phyloP scores from a whole-genome alignment of 2,113 vertebrate species.

The Mesoclemmys tuberculata region DNA sequence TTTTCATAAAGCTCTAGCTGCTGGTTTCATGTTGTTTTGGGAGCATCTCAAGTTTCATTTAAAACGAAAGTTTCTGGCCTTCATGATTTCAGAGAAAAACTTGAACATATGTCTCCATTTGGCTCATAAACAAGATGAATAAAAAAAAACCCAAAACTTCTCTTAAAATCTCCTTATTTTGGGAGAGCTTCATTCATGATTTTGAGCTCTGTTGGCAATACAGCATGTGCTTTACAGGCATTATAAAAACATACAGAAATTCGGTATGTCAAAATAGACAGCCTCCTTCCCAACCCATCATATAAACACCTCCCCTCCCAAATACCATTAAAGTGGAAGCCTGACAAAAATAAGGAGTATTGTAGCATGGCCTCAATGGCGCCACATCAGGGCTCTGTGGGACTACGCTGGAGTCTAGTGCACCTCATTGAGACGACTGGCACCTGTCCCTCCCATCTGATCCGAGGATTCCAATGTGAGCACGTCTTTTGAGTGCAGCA shows the following conservation, averaged over 20 bases:
- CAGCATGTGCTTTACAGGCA: accelerated
- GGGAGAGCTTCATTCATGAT: not conserved
- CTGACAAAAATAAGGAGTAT: not conserved
- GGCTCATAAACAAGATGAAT: not conserved
- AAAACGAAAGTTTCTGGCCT: not conserved
- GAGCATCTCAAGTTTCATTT: not conserved
- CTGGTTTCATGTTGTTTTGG: not conserved
- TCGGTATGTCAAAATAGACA: not conserved
- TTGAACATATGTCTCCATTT: not conserved
- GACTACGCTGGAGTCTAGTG: not conserved
- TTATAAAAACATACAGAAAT: not conserved
- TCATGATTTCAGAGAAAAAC: not conserved
- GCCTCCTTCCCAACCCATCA: not conserved
- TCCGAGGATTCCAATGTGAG: accelerated
- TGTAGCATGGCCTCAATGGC: not conserved
- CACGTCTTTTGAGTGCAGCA: not conserved
- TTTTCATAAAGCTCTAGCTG: not conserved
- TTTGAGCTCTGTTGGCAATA: not conserved
- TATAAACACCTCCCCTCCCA: not conserved
- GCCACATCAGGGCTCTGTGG: not conserved
- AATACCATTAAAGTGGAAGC: not conserved
- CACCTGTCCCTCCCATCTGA: not conserved
- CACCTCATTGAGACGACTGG: not conserved
- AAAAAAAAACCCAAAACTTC: not conserved
- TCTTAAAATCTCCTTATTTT: not conserved